These are phyloP conservation scores for Cataglyphis livida DNA, from an alignment of 2,888 invertebrate genomes.

Conservation along the genomic window DNA sequence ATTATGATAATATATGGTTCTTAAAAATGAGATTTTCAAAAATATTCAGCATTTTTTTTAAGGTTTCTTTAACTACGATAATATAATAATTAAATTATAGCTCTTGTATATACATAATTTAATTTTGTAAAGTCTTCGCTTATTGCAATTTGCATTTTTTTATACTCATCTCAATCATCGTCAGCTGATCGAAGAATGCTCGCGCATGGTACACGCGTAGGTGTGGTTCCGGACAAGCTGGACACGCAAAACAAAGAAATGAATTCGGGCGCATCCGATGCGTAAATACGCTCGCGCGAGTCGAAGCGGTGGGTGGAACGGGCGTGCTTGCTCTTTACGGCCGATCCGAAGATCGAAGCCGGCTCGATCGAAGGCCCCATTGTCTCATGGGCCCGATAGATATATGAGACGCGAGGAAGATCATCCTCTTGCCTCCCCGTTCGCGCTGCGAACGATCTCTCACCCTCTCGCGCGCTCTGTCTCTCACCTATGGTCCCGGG, in stretches of 20 bases:
- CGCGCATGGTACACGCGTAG: conserved; percentile 2
- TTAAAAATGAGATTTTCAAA: not conserved
- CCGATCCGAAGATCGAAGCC: conserved; percentile 44
- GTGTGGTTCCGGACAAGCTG: not conserved
- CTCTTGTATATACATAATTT: not conserved
- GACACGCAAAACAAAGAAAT: conserved; percentile 31
- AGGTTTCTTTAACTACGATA: not conserved
- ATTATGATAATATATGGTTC: not conserved
- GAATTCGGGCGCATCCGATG: conserved; percentile 54
- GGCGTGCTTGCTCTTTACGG: conserved; percentile 37
- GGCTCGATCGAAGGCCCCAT: conserved; percentile 60
- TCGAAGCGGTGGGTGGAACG: conserved; percentile 63
- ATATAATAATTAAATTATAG: not conserved
- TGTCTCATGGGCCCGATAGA: conserved; percentile 74
- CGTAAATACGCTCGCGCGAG: conserved; percentile 50
- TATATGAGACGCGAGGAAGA: conserved; percentile 70
- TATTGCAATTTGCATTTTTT: conserved; percentile 5
- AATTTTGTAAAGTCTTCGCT: not conserved
- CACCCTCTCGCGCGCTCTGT: conserved; percentile 52
- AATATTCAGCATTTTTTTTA: not conserved
- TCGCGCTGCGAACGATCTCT: conserved; percentile 40
- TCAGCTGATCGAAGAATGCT: not conserved
- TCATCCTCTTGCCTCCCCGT: conserved; percentile 59
- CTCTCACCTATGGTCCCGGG: conserved; percentile 70
- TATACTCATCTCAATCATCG: not conserved